phyloP scores from a whole-genome alignment of 1,140 invertebrate genomes.

The Diabrotica virgifera region DNA sequence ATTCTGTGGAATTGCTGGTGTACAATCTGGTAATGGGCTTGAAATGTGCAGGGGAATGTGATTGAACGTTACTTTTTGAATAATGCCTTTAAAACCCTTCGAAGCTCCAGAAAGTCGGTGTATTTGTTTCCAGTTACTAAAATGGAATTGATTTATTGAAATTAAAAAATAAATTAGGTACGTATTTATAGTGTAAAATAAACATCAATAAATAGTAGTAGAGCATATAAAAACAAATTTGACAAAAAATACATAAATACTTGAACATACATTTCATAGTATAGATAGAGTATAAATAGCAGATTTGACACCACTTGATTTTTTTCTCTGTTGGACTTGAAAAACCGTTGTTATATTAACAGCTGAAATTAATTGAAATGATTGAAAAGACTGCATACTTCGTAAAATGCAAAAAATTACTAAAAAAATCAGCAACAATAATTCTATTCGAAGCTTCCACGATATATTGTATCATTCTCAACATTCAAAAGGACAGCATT shows the following conservation, averaged over 20 bases:
- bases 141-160: slow-evolving; percentile 23
- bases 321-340: too few relatives aligned
- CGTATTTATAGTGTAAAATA: neutral
- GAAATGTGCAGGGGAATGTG: slow-evolving; percentile 62
- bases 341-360: too few relatives aligned
- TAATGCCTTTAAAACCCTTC: slow-evolving; percentile 75
- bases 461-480: too few relatives aligned
- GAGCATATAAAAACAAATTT: neutral
- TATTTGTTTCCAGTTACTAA: slow-evolving; percentile 65
- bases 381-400: too few relatives aligned
- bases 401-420: too few relatives aligned
- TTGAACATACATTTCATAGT: too few relatives aligned
- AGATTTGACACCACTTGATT: too few relatives aligned
- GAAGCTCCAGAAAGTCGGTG: slow-evolving; percentile 71
- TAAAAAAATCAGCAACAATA: too few relatives aligned
- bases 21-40: slow-evolving; percentile 42
- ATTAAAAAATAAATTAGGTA: neutral
- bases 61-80: slow-evolving; percentile 83
- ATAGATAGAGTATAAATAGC: too few relatives aligned
- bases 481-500: too few relatives aligned
- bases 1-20: slow-evolving; percentile 35
- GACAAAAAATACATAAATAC: neutral
- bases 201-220: neutral
- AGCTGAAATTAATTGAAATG: too few relatives aligned
- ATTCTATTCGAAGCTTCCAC: too few relatives aligned